Evolutionary conservation across 30 jellyfish, hydroid and myxozoan genomes (phyloP), one percentile per base, ranked within the genome.

Genomic region (Aurelia aurita complex sp. Pacific): DNA sequence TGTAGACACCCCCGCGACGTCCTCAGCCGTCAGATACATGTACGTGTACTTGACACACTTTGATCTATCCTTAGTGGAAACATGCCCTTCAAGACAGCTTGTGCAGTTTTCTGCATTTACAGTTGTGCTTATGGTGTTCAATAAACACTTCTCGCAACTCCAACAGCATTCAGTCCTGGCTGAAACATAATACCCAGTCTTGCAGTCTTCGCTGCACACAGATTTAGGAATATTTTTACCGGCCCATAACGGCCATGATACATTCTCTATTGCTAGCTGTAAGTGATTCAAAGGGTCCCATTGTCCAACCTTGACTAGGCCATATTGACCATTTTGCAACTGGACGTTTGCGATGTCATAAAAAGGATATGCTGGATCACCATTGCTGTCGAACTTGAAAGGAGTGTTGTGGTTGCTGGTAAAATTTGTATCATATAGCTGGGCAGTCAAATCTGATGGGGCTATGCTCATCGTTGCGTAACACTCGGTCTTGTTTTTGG

Each of bases 91-190:
- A 12, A 80, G 83, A 54, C 98, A 92, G 34, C 42, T 63, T 10
- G 92, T 79, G 80, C 98, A 92, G 54, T 83, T 77, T 18, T 32
- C 72, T 34, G 90, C 76, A 64, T 82, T 92, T 13, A 51, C 53
- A 16, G 43, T 43, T 23, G 82, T 74, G 80, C 98, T 92, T 43
- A 92, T 59, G 14, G 88, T n/a, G 77, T 79, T 59, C 53, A n/a
- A 18, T 4, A 64, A 43, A 64, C 98, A 92, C 36, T 55, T 65
- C 73, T 86, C 79, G 57, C 98, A 92, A 55, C 88, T 80, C 98
- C 98, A 92, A 54, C 98, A 92, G 42, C 98, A 92, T 42, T 81
- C 90, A 59, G 88, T 88, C 74, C 73, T 69, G 3, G 90, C 98
- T 12, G 90, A 46, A 46, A 92, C 89, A 63, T 73, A 73, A 2